These are phyloP conservation scores for Nebria brevicollis DNA, from an alignment of 2,888 invertebrate genomes.

Conservation along the genomic window DNA sequence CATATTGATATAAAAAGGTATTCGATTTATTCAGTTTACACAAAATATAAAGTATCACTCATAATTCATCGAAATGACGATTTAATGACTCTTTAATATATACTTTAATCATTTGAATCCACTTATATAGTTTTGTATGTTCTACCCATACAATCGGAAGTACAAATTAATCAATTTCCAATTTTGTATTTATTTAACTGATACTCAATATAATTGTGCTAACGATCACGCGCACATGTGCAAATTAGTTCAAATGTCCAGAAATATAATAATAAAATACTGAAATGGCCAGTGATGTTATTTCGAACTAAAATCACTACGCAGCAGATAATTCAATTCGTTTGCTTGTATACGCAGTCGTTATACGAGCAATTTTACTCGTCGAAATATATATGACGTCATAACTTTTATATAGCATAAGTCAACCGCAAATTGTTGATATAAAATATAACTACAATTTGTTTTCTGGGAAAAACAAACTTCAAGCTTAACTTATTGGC, in stretches of 20 bases:
- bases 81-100: no score
- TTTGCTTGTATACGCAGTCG: not conserved
- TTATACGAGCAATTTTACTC: not conserved
- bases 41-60: no score
- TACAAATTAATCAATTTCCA: not conserved
- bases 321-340: not conserved
- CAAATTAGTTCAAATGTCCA: not conserved
- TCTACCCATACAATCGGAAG: not conserved
- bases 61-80: no score
- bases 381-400: not conserved
- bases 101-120: not conserved
- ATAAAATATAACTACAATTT: not conserved
- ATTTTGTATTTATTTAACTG: not conserved
- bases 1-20: not conserved
- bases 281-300: not conserved
- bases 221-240: not conserved
- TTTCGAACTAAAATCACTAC: not conserved
- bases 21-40: constrained; percentile 27
- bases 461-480: not conserved
- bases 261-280: not conserved
- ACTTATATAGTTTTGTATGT: not conserved
- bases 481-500: not conserved
- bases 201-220: no score
- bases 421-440: not conserved
- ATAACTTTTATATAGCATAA: not conserved